Evolutionary conservation across 2,888 invertebrate species (phyloP).

Genomic region (Eristalinus aeneus): DNA sequence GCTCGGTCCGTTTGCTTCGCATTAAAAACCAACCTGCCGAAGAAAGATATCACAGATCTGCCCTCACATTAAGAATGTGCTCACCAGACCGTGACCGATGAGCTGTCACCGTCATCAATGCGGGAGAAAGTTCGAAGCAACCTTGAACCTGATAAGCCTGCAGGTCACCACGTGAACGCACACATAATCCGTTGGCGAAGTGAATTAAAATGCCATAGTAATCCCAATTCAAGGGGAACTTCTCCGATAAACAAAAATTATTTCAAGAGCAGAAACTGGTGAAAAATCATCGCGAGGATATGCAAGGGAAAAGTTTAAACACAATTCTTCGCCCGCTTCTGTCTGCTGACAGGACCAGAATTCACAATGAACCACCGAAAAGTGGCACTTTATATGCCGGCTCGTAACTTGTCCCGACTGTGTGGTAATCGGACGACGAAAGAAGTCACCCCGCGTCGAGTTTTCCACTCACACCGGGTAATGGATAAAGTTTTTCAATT

Average conservation of each 20-base stretch:
- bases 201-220: background rate
- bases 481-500: conserved; percentile 35
- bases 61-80: background rate
- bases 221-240: background rate
- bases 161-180: background rate
- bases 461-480: background rate
- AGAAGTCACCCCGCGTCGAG: background rate
- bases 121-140: background rate
- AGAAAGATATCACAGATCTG: background rate
- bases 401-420: background rate
- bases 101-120: background rate
- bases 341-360: background rate
- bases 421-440: background rate
- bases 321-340: background rate
- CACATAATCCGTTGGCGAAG: background rate
- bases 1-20: background rate
- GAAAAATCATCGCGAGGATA: background rate
- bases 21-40: background rate
- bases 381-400: background rate
- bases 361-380: background rate
- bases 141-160: background rate
- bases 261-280: background rate
- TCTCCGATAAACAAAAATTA: background rate
- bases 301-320: background rate
- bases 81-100: conserved; percentile 1